These are phyloP conservation scores for Drosophila parabipectinata DNA, from an alignment of 1,140 invertebrate species.

Conservation along the genomic window DNA sequence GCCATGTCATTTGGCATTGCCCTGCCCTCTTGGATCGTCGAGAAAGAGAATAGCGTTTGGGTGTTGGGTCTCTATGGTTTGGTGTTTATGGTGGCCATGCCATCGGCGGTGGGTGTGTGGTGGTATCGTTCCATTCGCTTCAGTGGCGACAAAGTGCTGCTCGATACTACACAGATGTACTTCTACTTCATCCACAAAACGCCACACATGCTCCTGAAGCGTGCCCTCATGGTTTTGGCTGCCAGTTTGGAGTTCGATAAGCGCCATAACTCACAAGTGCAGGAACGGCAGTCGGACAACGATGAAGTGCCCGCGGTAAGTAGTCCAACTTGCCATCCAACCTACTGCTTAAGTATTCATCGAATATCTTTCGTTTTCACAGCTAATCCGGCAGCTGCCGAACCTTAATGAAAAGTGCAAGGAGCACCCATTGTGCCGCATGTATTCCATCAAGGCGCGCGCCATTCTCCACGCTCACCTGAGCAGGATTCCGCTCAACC, in stretches of 20 bases:
- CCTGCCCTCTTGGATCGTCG: constrained; percentile 99
- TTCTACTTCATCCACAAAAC: constrained; percentile 98
- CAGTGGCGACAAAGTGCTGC: constrained; percentile 96
- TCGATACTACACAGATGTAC: constrained; percentile 98
- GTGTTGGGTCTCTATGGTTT: constrained; percentile 97
- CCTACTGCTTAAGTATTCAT: background rate
- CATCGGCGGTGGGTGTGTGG: constrained; percentile 97
- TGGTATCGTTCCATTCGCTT: constrained; percentile 99
- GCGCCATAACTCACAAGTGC: constrained; percentile 96
- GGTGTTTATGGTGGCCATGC: constrained; percentile 98
- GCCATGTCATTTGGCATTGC: constrained; percentile 99
- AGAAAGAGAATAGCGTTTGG: constrained; percentile 99
- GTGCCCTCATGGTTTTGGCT: constrained; percentile 97
- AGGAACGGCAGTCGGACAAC: constrained; percentile 97
- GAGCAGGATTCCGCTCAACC: constrained; percentile 91
- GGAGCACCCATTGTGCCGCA: constrained; percentile 95
- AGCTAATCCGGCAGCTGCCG: constrained; percentile 95
- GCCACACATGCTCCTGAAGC: constrained; percentile 96
- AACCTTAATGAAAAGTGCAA: constrained; percentile 98
- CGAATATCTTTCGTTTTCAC: constrained; percentile 18
- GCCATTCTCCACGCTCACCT: constrained; percentile 98
- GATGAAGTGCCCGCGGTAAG: constrained; percentile 95
- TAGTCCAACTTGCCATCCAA: background rate
- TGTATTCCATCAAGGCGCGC: constrained; percentile 98
- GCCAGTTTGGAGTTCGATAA: constrained; percentile 98